Percentiles rank a stretch among this genome's conserved stretches.
Evolutionary conservation across 2,888 invertebrate genomes (phyloP).

Genomic region (Lathronympha strigana): DNA sequence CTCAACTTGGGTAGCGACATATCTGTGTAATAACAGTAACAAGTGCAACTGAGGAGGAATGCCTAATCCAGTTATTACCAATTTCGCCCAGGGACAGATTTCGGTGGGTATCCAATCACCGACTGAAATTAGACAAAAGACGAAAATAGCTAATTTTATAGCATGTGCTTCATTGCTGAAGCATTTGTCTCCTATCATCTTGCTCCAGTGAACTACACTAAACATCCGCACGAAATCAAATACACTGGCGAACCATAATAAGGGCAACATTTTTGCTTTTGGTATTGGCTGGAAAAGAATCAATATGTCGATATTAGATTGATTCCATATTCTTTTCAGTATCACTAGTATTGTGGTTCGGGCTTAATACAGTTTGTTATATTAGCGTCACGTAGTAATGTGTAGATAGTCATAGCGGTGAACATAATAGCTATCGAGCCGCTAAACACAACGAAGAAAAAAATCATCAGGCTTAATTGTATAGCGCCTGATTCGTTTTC

Average conservation of each 20-base stretch:
- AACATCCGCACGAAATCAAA: constrained; percentile 59
- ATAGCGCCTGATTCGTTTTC: constrained; percentile 12
- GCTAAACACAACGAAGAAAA: neutral
- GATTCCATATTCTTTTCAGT: neutral
- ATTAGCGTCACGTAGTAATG: constrained; percentile 5
- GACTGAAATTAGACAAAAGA: constrained; percentile 56
- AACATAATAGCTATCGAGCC: neutral
- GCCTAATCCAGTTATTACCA: constrained; percentile 56
- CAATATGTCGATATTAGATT: neutral
- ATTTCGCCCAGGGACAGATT: constrained; percentile 57
- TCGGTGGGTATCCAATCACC: constrained; percentile 56
- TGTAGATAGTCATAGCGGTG: constrained; percentile 7
- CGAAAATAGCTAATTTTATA: constrained; percentile 49
- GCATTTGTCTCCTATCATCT: constrained; percentile 57
- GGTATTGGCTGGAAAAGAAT: neutral
- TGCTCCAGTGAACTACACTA: constrained; percentile 66
- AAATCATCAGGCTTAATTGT: constrained; percentile 12
- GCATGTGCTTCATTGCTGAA: constrained; percentile 51
- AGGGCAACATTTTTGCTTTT: neutral
- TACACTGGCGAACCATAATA: neutral
- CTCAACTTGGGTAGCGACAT: constrained; percentile 48
- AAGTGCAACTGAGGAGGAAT: constrained; percentile 67
- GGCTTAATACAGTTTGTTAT: neutral
- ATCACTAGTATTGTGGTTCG: neutral
- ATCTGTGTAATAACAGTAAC: constrained; percentile 57